Evolutionary conservation across 2,888 invertebrate species (phyloP).

Genomic region (Drosophila kambysellisi): DNA sequence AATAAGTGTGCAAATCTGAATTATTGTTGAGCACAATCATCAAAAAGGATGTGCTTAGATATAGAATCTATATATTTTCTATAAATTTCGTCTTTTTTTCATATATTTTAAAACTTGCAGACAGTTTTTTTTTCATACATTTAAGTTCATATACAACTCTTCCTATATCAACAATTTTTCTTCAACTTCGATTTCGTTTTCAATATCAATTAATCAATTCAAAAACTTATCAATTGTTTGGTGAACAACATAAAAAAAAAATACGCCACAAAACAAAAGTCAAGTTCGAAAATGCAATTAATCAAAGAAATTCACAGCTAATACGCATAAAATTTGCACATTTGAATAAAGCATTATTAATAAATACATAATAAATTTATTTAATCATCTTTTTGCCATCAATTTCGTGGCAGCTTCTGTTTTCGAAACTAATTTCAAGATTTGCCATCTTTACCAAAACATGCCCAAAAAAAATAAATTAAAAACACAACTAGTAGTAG

Average conservation of each 20-base stretch:
- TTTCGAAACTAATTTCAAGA: slow-evolving; percentile 4
- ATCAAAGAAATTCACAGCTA: slow-evolving; percentile 47
- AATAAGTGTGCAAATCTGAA: slow-evolving; percentile 2
- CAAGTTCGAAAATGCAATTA: slow-evolving; percentile 66
- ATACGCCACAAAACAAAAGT: slow-evolving; percentile 31
- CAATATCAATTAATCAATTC: slow-evolving; percentile 52
- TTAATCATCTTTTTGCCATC: slow-evolving; percentile 6
- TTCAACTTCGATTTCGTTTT: background rate
- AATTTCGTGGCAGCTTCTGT: slow-evolving; percentile 34
- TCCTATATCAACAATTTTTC: background rate
- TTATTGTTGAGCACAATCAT: background rate
- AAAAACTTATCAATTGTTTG: slow-evolving; percentile 35
- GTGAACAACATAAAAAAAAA: slow-evolving; percentile 6
- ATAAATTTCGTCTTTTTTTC: background rate
- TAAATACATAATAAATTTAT: slow-evolving; percentile 15
- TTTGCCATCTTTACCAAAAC: background rate
- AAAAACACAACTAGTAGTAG: background rate
- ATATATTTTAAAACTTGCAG: background rate
- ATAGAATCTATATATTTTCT: too few species aligned
- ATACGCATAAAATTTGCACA: slow-evolving; percentile 28
- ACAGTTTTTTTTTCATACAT: background rate
- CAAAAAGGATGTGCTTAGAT: slow-evolving; percentile 1
- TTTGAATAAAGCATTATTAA: slow-evolving; percentile 24
- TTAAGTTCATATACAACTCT: background rate
- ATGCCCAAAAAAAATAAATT: slow-evolving; percentile 6